Evolutionary conservation across 2,797 vertebrate species (phyloP), one percentile per base, ranked within the genome.

Genomic region (Sylvilagus floridanus): DNA sequence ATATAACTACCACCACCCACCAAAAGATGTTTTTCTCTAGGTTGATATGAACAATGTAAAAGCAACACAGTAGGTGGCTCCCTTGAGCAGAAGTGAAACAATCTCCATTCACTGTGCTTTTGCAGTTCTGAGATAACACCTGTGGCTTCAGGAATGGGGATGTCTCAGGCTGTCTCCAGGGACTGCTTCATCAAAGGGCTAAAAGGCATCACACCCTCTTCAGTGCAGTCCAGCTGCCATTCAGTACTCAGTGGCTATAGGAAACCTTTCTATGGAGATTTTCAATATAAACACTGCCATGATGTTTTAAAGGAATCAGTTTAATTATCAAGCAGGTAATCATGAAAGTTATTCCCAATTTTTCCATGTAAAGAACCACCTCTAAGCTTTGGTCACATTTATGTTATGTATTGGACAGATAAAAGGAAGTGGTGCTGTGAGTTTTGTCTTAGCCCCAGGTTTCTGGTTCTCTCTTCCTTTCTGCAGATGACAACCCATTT

Each of bases 11-110:
- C 5, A 14, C 28, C 32, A 28, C 42, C 19, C 4, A 35, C 32
- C 75, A 71, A 69, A 54, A 6, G 14, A 19, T 22, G 0, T 72
- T 60, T 93, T 72, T 9, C 24, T 63, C 17, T 35, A 17, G 21
- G 1, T 28, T 26, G 37, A 77, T 14, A 2, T 2, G 13, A n/a
- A 62, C 68, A 30, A 24, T 91, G 76, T 87, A 26, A 82, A 54
- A 94, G 42, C 0, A 26, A 32, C 83, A 91, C 95, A 95, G 96
- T 75, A 97, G 91, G 91, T 93, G 96, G 91, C 95, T 54, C 92
- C 42, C 95, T 91, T 95, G 96, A 96, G 92, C 92, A 96, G 57
- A 95, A 66, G 32, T 57, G 73, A 81, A 83, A 9, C 5, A 1
- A 42, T n/a, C 8, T 60, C 22, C 37, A 17, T 68, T 30, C 16